Conservation (phyloP, 2,888 invertebrate genomes). For the Nesidiocoris tenuis region DNA sequence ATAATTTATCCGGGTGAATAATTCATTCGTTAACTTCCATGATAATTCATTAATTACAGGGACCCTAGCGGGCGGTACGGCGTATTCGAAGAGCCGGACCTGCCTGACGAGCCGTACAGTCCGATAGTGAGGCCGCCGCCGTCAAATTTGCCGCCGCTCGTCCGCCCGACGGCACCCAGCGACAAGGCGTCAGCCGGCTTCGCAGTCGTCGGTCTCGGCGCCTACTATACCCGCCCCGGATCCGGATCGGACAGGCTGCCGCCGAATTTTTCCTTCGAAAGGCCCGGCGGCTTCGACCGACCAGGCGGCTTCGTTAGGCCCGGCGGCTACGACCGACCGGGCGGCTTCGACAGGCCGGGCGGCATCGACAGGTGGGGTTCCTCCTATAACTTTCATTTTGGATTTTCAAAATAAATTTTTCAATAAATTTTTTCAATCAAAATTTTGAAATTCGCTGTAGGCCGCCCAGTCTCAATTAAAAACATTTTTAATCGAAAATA, state of each 20-base stretch:
- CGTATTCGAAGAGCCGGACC: conserved; percentile 40
- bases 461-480: no score
- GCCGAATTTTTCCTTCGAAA: neutral
- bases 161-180: conserved; percentile 14
- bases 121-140: conserved; percentile 40
- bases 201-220: conserved; percentile 2
- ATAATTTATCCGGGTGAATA: no score
- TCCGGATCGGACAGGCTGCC: conserved; percentile 1
- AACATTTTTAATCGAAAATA: no score
- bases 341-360: conserved; percentile 8
- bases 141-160: conserved; percentile 39
- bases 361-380: conserved; percentile 17
- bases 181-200: neutral
- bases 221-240: conserved; percentile 21
- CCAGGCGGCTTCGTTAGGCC: conserved; percentile 9
- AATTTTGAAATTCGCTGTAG: no score
- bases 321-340: conserved; percentile 14
- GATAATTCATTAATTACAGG: no score
- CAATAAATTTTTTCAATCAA: no score
- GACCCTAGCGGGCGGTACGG: conserved; percentile 30
- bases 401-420: no score
- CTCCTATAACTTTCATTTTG: neutral
- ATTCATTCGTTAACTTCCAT: no score
- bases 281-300: neutral
- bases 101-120: conserved; percentile 36